Base-by-base conservation (phyloP, 1,140 invertebrate species). In the Cotesia vestalis region DNA sequence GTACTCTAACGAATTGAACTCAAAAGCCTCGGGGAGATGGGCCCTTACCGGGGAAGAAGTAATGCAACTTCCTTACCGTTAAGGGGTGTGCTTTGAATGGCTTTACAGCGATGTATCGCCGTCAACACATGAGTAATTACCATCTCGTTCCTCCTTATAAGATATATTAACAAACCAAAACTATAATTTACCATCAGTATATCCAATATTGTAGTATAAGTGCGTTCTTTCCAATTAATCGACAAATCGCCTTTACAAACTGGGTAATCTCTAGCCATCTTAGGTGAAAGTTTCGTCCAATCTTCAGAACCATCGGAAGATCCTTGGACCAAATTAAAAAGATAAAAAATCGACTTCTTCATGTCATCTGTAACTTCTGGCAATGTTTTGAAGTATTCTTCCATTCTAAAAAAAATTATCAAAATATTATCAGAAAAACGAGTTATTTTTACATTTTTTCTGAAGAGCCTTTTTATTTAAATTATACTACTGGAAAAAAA, bases 191-290 rank as follows among this genome's bases (percentile, higher is more conserved):
- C 90, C 85, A 88, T 87, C 66, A 92, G 82, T 34, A 91, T 66
- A 74, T 89, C 82, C 9, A 93, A 84, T 69, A 92, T 80, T 35
- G 81, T 89, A 69, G 81, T 86, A 76, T 89, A 92, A 35, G 91
- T 91, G 73, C 85, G 86, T 14, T 86, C 79, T 73, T 90, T 91
- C 91, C 91, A 93, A 77, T 89, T 88, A 4, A 90, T 82, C 8
- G 88, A 66, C 20, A 77, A 69, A 81, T 92, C 86, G 1, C 91
- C 91, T 61, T 89, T 86, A 77, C 90, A 91, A 2, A 86, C 81
- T 85, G 86, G 82, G 80, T 91, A 92, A 17, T 90, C 85, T 1
- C 78, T 46, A 34, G 88, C 82, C 12, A 88, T 88, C 66, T 78
- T 84, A 0, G 87, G 87, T 5, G 91, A 91, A 9, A 91, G 83